Evolutionary conservation across 2,797 vertebrate genomes (phyloP).

Genomic region (Myotis daubentonii): DNA sequence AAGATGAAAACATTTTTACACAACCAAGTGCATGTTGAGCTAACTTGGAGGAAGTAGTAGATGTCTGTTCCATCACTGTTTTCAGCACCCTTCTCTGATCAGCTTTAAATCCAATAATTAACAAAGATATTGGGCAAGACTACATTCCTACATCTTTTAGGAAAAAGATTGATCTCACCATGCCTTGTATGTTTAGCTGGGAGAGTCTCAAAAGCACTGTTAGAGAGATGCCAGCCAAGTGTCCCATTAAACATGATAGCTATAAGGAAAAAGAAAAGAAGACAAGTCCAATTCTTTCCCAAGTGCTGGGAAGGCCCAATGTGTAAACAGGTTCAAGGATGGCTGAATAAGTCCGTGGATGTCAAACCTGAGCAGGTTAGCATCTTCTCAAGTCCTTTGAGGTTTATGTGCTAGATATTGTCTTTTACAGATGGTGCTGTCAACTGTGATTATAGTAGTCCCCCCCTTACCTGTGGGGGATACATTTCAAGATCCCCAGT

Average conservation of each 20-base stretch:
- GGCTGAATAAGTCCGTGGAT: neutral
- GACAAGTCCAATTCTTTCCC: constrained; percentile 37
- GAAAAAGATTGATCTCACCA: constrained; percentile 61
- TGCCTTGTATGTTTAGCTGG: constrained; percentile 50
- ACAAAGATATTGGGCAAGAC: constrained; percentile 60
- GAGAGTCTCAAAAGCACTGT: constrained; percentile 53
- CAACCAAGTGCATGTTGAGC: constrained; percentile 33
- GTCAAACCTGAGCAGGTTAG: constrained; percentile 39
- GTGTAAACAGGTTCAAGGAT: constrained; percentile 19
- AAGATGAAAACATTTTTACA: constrained; percentile 68
- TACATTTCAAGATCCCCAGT: neutral
- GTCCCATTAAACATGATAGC: constrained; percentile 55
- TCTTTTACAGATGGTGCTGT: neutral
- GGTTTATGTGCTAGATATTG: neutral
- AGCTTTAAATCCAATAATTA: constrained; percentile 65
- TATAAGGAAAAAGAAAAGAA: constrained; percentile 52
- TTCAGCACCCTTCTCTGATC: constrained; percentile 56
- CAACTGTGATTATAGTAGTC: neutral
- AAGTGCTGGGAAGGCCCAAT: constrained; percentile 5
- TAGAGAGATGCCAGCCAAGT: constrained; percentile 54
- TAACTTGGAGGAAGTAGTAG: constrained; percentile 52
- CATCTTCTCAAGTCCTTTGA: neutral
- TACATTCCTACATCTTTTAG: neutral
- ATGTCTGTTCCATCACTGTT: constrained; percentile 51
- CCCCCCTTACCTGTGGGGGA: neutral